These are phyloP conservation scores for Protodeltote pygarga DNA, from an alignment of 2,888 invertebrate species.

Conservation along the genomic window DNA sequence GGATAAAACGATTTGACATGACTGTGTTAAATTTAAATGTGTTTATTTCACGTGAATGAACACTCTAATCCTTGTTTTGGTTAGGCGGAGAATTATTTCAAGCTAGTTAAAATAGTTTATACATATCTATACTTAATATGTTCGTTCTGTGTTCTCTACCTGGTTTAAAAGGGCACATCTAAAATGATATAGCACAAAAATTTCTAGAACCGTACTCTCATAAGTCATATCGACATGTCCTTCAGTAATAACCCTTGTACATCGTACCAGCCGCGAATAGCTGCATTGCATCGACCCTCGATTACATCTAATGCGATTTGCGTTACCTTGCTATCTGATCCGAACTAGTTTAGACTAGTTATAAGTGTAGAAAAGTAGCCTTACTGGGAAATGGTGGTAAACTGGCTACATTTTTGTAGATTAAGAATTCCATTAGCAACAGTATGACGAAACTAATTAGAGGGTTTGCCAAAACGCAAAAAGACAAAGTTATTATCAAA, in stretches of 20 bases:
- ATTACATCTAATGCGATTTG: slow-evolving; percentile 77
- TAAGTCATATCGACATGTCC: slow-evolving; percentile 35
- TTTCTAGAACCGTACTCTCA: slow-evolving; percentile 6
- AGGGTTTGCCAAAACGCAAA: too few species aligned
- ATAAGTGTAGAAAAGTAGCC: slow-evolving; percentile 27
- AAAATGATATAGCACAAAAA: too few species aligned
- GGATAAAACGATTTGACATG: slow-evolving; percentile 18
- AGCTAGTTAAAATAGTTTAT: too few species aligned
- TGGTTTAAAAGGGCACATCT: too few species aligned
- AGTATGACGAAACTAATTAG: too few species aligned
- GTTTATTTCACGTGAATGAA: slow-evolving; percentile 3
- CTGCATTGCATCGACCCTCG: slow-evolving; percentile 58
- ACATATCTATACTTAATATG: too few species aligned
- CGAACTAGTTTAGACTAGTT: slow-evolving; percentile 66
- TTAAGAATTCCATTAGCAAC: too few species aligned
- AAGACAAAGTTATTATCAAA: too few species aligned
- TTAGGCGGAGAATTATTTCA: not conserved
- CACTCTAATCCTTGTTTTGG: not conserved
- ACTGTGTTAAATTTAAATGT: slow-evolving; percentile 17
- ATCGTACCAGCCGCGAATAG: slow-evolving; percentile 34
- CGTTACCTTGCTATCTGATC: slow-evolving; percentile 66
- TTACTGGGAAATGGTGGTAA: slow-evolving; percentile 20
- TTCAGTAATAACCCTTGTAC: slow-evolving; percentile 26
- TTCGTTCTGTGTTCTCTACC: too few species aligned
- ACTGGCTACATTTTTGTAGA: slow-evolving; percentile 9